Evolutionary conservation across 1,140 invertebrate species (phyloP), one percentile per base, ranked within the genome.

Genomic region (Tetragonula clypearis): DNA sequence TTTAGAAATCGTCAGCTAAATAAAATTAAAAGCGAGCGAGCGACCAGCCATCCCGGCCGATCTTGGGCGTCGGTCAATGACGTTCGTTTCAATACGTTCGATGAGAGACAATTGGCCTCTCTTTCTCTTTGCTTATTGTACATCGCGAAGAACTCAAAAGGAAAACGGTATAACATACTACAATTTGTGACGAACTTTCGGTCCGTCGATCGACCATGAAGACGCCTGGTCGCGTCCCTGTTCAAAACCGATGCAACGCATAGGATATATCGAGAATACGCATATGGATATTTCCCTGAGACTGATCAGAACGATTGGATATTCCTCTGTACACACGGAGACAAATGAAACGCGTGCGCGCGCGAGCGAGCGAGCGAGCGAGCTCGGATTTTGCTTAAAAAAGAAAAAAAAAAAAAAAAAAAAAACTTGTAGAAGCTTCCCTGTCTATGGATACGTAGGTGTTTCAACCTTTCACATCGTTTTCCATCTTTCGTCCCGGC

Each of bases 271-370:
- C 82, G 87, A 90, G 87, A 92, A 93, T 94, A 94, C 91, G 93
- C 90, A 84, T 92, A 93, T 89, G 69, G 76, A 84, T 71, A 93
- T 91, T 94, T 94, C 94, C 94, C 94, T 94, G 94, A 94, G 94
- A 94, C 93, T 94, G 92, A 94, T 94, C 92, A 92, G 92, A 94
- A 93, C 90, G 85, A 92, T 90, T 92, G 82, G 60, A 93, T 93
- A 91, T 69, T 69, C 58, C 60, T 87, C 58, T 84, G 69, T 88
- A 58, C 81, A 86, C 78, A 86, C 78, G 62, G 74, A 80, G 65
- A 53, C 19, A 86, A 90, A 90, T 79, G 49, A 84, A 90, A 90
- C 73, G 81, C 85, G 69, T 81, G 19, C 30, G 9, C 58, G 41
- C 4, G 3, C 41, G 41, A 41, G 41, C 41, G 41, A 49, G 41